These are phyloP conservation scores for Bergia puertoricense DNA, from an alignment of 92 coral and sea anemone genomes.

Conservation along the genomic window DNA sequence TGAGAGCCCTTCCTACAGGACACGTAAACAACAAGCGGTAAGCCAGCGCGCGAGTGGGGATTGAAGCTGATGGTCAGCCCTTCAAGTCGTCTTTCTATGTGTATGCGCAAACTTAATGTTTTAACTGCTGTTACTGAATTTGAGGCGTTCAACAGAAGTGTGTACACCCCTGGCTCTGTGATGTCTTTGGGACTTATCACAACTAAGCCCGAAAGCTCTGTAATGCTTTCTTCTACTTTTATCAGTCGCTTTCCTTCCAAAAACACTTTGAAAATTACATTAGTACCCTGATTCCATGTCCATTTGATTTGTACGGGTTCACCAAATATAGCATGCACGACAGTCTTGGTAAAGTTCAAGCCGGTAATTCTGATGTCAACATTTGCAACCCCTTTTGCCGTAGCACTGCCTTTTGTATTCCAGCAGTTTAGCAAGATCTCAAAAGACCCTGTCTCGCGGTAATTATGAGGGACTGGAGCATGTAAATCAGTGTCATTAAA, in stretches of 20 bases:
- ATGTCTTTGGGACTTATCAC: conserved; percentile 43
- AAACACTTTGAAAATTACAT: conserved; percentile 47
- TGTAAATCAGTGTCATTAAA: conserved; percentile 50
- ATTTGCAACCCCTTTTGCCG: conserved; percentile 37
- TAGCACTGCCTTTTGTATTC: conserved; percentile 39
- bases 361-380: conserved; percentile 71
- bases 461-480: conserved; percentile 53
- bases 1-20: conserved; percentile 68
- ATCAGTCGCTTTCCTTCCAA: conserved; percentile 19
- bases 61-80: conserved; percentile 56
- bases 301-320: conserved; percentile 47
- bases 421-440: conserved; percentile 48
- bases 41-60: conserved; percentile 56
- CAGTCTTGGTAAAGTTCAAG: conserved; percentile 45
- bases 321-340: conserved; percentile 47
- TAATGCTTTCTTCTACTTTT: background rate
- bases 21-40: conserved; percentile 59
- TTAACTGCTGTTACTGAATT: conserved; percentile 66
- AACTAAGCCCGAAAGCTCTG: conserved; percentile 14
- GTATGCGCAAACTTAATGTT: conserved; percentile 33
- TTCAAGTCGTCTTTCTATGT: conserved; percentile 52
- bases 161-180: conserved; percentile 66
- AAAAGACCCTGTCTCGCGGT: conserved; percentile 51
- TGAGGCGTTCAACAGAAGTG: conserved; percentile 58
- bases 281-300: conserved; percentile 74